phyloP scores from a whole-genome alignment of 1,140 invertebrate genomes.

The Polypedilum vanderplanki region DNA sequence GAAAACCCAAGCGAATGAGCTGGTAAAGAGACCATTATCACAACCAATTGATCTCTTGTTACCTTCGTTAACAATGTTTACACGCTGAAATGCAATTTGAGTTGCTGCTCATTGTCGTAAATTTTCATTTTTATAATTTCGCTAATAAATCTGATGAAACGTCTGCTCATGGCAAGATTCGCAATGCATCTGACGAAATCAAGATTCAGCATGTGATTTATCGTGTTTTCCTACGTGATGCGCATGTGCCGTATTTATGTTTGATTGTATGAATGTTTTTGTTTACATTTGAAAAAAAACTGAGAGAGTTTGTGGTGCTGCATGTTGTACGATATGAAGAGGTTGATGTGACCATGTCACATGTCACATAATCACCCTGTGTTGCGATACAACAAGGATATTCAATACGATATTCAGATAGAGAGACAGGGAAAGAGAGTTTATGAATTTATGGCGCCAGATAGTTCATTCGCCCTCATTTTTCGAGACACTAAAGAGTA shows the following conservation, averaged over 20 bases:
- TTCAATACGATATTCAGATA: not conserved
- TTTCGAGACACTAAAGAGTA: not conserved
- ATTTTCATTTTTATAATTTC: too few relatives aligned
- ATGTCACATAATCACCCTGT: not conserved
- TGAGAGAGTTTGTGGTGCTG: not conserved
- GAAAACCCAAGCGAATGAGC: not conserved
- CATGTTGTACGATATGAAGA: conserved; percentile 10
- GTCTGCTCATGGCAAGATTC: not conserved
- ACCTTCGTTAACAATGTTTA: too few relatives aligned
- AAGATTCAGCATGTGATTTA: conserved; percentile 6
- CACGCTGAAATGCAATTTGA: too few relatives aligned
- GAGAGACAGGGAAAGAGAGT: not conserved
- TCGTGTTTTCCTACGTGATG: not conserved
- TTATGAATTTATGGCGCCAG: conserved; percentile 16
- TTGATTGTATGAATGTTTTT: conserved; percentile 14
- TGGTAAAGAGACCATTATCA: not conserved
- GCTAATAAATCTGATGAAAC: not conserved
- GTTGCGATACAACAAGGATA: conserved; percentile 17
- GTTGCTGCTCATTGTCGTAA: too few relatives aligned
- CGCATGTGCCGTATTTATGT: not conserved
- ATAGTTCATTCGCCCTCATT: conserved; percentile 17
- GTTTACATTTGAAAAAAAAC: not conserved
- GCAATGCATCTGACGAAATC: not conserved
- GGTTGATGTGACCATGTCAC: not conserved
- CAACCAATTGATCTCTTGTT: not conserved